Base-by-base conservation (phyloP, 2,888 invertebrate genomes). In the Mythimna lalbum region DNA sequence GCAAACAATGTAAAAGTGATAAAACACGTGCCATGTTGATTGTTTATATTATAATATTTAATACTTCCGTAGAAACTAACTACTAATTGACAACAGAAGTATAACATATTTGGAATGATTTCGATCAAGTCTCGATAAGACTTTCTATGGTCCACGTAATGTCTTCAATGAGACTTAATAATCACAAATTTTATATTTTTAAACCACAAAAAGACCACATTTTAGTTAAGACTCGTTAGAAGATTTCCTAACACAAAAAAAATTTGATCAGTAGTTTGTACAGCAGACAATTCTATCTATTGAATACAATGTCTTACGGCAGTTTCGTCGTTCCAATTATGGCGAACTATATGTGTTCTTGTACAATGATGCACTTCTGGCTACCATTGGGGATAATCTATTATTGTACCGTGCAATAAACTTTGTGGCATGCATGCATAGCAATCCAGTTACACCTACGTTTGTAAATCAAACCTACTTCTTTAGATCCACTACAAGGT, bases 391-490 rank as follows among this genome's bases (percentile, higher is more conserved):
- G 1, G 36, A 19, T 1, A n/a, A 7, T 73, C 12, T 59, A 21
- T 65, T 36, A 27, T 55, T 49, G 50, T n/a, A 60, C 23, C 33
- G 27, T 60, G 43, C 59, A 55, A 49, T 49, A 27, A 21, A 59
- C 31, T 55, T 52, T 52, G 56, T 36, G 61, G 56, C 49, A 57
- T 33, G 56, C 49, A 57, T 33, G 12, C 52, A 57, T 69, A 69
- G 3, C 17, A 47, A 70, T 14, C 33, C 36, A 78, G 63, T 78
- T 69, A 77, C 74, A 74, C 61, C 79, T 31, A 57, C 63, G 53
- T 74, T 57, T 62, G 36, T 43, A 9, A 36, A 52, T 73, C 12
- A 50, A 62, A 52, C 12, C 23, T 61, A 56, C 21, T 33, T 57
- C 4, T 60, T 19, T 60, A 55, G 1, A 69, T 62, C 2, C 31